Evolutionary conservation across 2,888 invertebrate species (phyloP), one percentile per base, ranked within the genome.

Genomic region (Morinoia aosen): DNA sequence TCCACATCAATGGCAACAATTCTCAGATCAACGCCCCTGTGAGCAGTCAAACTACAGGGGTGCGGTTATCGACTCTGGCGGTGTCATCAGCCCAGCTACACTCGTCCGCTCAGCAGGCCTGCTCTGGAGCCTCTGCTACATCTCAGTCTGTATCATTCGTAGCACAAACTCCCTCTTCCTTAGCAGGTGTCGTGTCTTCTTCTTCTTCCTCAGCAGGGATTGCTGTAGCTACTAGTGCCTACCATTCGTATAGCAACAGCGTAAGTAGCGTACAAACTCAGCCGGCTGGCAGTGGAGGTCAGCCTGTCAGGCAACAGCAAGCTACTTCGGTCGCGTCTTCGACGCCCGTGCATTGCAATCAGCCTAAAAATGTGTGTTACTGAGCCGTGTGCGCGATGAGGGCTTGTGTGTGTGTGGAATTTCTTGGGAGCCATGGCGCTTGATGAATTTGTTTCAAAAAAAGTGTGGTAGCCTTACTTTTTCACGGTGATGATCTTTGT

Each of bases 291-390:
- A 76, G 76, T 76, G 76, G 16, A 10, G 76, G 76, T 1, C 76
- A 76, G 76, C 76, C 76, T 25, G 33, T 33, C 7, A 16, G 76
- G 33, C 40, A 40, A 10, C 90, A 90, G 19, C 90, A 90, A 90
- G 40, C 90, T 16, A 90, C 90, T 40, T 40, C 90, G 10, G 39
- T 48, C 40, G 90, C 48, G 2, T 39, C 90, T 40, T 90, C 90
- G 40, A 90, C 90, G 90, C 16, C 90, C 40, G 5, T 90, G 10
- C 90, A 90, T 19, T 90, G 90, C 19, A 90, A 40, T 40, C 90
- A 90, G 90, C 90, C 90, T 33, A 90, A 90, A 90, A 90, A 90
- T 90, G 90, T 90, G 12, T 90, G 90, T 40, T 90, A 90, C 90
- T 90, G 90, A 90, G 40, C 0, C 90, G 12, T 40, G 33, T 14